Evolutionary conservation across 2,888 invertebrate species (phyloP).

Genomic region (Pinctada fucata): DNA sequence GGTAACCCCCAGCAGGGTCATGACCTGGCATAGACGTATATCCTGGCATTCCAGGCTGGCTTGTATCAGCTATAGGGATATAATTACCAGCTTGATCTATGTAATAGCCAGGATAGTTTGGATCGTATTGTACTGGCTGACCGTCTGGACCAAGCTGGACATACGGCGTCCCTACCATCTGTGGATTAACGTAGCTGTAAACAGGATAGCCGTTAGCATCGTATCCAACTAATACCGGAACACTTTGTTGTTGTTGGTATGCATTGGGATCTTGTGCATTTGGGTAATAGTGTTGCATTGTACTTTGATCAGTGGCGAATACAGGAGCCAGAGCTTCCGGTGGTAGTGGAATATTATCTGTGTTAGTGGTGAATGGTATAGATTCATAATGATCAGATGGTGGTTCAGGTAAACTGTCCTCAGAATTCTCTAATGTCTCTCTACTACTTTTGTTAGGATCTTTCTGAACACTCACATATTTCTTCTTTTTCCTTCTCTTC

Average conservation of each 20-base stretch:
- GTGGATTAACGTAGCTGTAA: constrained; percentile 28
- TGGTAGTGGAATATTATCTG: constrained; percentile 46
- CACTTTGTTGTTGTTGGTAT: constrained; percentile 40
- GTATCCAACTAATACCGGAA: constrained; percentile 49
- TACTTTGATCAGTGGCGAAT: constrained; percentile 58
- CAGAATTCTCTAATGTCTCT: constrained; percentile 26
- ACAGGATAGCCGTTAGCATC: constrained; percentile 46
- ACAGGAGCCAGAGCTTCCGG: constrained; percentile 68
- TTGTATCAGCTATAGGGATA: constrained; percentile 15
- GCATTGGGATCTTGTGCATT: constrained; percentile 48
- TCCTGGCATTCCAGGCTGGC: constrained; percentile 52
- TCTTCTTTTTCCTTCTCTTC: constrained; percentile 52
- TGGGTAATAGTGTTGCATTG: constrained; percentile 42
- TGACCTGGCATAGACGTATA: constrained; percentile 58
- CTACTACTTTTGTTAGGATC: constrained; percentile 19
- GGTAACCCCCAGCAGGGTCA: constrained; percentile 27
- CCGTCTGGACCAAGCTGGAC: constrained; percentile 49
- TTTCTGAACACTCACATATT: constrained; percentile 47
- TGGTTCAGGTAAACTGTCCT: constrained; percentile 16
- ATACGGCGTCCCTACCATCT: constrained; percentile 37
- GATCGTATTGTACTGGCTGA: constrained; percentile 7
- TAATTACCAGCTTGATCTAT: constrained; percentile 20
- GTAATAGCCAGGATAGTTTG: constrained; percentile 26
- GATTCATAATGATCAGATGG: constrained; percentile 15
- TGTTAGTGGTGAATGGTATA: constrained; percentile 4